These are phyloP conservation scores for Thymelicus sylvestris DNA, from an alignment of 2,888 invertebrate species.

Conservation along the genomic window DNA sequence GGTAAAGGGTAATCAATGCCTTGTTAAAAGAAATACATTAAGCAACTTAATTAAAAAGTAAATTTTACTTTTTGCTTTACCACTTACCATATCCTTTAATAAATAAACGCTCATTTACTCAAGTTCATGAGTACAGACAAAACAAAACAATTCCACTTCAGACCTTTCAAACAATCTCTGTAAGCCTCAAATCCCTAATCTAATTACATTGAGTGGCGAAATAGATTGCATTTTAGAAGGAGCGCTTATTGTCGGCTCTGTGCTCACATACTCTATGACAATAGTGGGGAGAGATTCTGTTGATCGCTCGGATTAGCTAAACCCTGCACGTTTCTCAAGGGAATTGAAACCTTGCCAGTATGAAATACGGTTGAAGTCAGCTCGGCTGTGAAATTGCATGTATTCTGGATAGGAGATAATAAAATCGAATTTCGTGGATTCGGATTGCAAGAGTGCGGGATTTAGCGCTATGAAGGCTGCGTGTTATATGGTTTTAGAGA, in stretches of 20 bases:
- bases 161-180: constrained; percentile 10
- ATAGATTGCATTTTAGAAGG: constrained; percentile 33
- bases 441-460: constrained; percentile 22
- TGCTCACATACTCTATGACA: constrained; percentile 30
- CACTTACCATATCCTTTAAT: no score
- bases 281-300: constrained; percentile 30
- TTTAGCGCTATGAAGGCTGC: constrained; percentile 12
- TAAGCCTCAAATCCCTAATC: constrained; percentile 31
- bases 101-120: background rate
- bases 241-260: constrained; percentile 27
- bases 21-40: no score
- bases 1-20: no score
- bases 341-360: background rate
- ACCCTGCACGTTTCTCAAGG: background rate
- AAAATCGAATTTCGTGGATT: constrained; percentile 32
- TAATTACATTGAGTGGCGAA: constrained; percentile 32
- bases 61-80: no score
- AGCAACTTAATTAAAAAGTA: no score
- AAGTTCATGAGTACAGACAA: constrained; percentile 9
- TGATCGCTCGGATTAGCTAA: constrained; percentile 37
- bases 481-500: constrained; percentile 3
- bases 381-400: constrained; percentile 8
- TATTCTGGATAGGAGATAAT: constrained; percentile 32
- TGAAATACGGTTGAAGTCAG: constrained; percentile 9
- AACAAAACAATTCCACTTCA: constrained; percentile 14